Conservation (phyloP, 2,888 invertebrate species). For the Leptarthrus brevirostris region DNA sequence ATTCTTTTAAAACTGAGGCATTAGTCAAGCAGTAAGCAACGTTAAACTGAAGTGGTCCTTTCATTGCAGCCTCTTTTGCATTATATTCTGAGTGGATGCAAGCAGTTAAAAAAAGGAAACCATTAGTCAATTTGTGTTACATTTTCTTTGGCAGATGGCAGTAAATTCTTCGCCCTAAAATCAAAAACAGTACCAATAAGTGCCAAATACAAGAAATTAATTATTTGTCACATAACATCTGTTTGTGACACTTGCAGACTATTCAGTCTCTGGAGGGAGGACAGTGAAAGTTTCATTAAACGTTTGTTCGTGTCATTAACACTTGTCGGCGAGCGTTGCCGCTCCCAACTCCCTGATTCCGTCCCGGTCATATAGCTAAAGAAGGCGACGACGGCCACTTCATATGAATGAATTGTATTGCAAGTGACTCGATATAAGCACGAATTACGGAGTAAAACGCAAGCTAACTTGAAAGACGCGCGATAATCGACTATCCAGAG, state of each 20-base stretch:
- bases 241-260: background rate
- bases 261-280: background rate
- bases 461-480: background rate
- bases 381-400: slow-evolving; percentile 15
- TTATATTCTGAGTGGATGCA: too few relatives aligned
- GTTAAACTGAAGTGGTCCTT: too few relatives aligned
- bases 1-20: too few relatives aligned
- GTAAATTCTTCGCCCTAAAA: too few relatives aligned
- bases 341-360: background rate
- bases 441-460: background rate
- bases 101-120: too few relatives aligned
- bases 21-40: too few relatives aligned
- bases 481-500: slow-evolving; percentile 18
- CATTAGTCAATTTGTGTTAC: too few relatives aligned
- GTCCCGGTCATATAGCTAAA: background rate
- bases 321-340: background rate
- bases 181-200: background rate
- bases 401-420: slow-evolving; percentile 20
- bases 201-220: slow-evolving; percentile 10
- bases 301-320: slow-evolving; percentile 29
- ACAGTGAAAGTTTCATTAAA: slow-evolving; percentile 22
- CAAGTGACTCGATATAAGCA: slow-evolving; percentile 3
- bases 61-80: too few relatives aligned
- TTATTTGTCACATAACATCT: slow-evolving; percentile 13
- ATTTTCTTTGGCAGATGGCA: too few relatives aligned